Evolutionary conservation across 64 coral and sea anemone species (phyloP).

Genomic region (Actinia tenebrosa): DNA sequence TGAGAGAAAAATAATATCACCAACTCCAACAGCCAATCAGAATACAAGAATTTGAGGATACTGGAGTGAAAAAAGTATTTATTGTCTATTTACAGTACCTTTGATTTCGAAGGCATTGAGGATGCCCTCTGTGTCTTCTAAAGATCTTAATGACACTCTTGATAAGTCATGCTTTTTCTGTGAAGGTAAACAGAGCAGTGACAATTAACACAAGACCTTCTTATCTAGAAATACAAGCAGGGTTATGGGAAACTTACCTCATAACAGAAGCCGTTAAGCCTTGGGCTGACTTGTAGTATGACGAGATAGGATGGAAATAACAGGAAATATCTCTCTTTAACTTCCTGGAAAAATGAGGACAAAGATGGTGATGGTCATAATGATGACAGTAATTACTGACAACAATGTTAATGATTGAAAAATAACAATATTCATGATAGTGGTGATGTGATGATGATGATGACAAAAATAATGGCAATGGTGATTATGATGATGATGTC

Average conservation of each 20-base stretch:
- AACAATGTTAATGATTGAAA: background rate
- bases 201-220: background rate
- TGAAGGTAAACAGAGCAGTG: background rate
- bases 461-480: too few relatives aligned
- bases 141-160: constrained; percentile 53
- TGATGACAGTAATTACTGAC: background rate
- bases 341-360: constrained; percentile 61
- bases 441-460: background rate
- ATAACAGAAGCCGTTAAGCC: constrained; percentile 90
- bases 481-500: too few relatives aligned
- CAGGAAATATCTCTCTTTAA: constrained; percentile 90
- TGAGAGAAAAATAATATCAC: background rate
- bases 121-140: constrained; percentile 98
- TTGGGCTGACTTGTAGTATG: constrained; percentile 85
- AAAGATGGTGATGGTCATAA: background rate
- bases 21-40: too few relatives aligned
- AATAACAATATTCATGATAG: background rate
- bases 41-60: too few relatives aligned
- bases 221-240: background rate
- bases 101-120: constrained; percentile 97
- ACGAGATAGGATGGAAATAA: constrained; percentile 79
- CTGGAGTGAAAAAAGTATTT: background rate
- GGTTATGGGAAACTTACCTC: constrained; percentile 45
- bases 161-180: constrained; percentile 89
- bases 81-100: constrained; percentile 16